A percentile compares a stretch with the other conserved stretches of the same genome.
These are phyloP conservation scores for Balanococcus diminutus DNA, from an alignment of 2,888 invertebrate species.

Conservation along the genomic window DNA sequence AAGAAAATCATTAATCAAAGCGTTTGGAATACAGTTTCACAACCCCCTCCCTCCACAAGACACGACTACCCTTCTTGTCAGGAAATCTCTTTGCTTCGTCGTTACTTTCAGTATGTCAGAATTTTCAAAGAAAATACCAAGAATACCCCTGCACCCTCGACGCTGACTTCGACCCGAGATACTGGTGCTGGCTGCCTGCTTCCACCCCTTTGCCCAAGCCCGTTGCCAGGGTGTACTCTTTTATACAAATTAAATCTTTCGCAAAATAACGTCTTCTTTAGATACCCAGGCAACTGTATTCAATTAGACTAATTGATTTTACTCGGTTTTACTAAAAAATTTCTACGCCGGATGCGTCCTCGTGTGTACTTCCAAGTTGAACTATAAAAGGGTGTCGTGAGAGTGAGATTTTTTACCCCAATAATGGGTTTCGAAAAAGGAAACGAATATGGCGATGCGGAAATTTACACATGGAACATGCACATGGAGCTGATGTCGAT, in stretches of 20 bases:
- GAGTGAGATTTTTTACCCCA: not conserved
- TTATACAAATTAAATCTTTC: constrained; percentile 52
- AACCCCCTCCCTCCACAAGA: constrained; percentile 50
- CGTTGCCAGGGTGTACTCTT: constrained; percentile 40
- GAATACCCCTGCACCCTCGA: constrained; percentile 8
- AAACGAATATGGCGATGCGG: not conserved
- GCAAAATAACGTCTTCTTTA: constrained; percentile 53
- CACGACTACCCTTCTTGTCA: constrained; percentile 52
- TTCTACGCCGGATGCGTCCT: not conserved
- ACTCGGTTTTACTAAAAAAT: constrained; percentile 18
- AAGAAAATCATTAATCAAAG: constrained; percentile 53
- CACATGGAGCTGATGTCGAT: not conserved
- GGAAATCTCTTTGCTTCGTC: constrained; percentile 54
- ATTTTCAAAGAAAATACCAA: constrained; percentile 54
- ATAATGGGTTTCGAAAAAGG: not conserved
- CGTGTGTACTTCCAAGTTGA: too few relatives aligned
- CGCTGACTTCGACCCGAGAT: constrained; percentile 28
- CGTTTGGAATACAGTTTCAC: constrained; percentile 48
- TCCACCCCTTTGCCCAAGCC: not conserved
- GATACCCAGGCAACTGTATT: constrained; percentile 44
- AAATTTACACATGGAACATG: not conserved
- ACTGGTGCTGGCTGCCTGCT: not conserved
- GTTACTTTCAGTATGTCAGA: constrained; percentile 54
- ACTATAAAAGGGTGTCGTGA: not conserved
- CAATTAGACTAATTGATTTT: constrained; percentile 53